Evolutionary conservation across 2,888 invertebrate genomes (phyloP), one percentile per base, ranked within the genome.

Genomic region (Eupithecia subfuscata): DNA sequence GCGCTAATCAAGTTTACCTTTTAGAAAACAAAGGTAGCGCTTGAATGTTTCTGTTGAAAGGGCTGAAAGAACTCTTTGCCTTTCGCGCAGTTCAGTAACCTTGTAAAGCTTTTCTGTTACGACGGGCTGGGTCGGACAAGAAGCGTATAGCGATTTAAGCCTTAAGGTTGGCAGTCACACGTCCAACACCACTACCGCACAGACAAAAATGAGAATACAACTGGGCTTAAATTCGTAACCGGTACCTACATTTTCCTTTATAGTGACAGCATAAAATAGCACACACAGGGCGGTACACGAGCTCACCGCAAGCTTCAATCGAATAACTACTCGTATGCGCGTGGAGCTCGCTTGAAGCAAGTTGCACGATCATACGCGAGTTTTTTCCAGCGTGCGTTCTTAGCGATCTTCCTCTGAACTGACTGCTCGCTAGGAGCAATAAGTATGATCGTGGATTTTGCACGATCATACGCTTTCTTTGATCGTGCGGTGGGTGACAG

Each of bases 1-100:
- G 56, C 52, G 67, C 71, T 79, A 79, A 79, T 80, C 78, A 79
- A 77, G 78, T 80, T 78, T 72, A 78, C 77, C 80, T 79, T 79
- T 80, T 79, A 79, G 72, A 75, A 76, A 73, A 79, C 78, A 76
- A 74, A 76, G 68, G 72, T 52, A 48, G 65, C 64, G 71, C 74
- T 60, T 74, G 74, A 77, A 71, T 74, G 80, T 73, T 73, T 43
- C 67, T 48, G 69, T 75, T 75, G 78, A 79, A 71, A 74, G 76
- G 52, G 18, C 75, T 75, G 75, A 71, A 77, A 78, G 75, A 79
- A 76, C 72, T 74, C 77, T 78, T 74, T 78, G 75, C 76, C 52
- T 70, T 75, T 69, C 70, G 71, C 67, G 65, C 69, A 79, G 79
- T 79, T 79, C 73, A 79, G 77, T 74, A 71, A 70, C 75, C 76